Percentiles rank a stretch among this genome's conserved stretches.
Evolutionary conservation across 2,797 vertebrate genomes (phyloP).

Genomic region (Hypotaenidia philippensis): DNA sequence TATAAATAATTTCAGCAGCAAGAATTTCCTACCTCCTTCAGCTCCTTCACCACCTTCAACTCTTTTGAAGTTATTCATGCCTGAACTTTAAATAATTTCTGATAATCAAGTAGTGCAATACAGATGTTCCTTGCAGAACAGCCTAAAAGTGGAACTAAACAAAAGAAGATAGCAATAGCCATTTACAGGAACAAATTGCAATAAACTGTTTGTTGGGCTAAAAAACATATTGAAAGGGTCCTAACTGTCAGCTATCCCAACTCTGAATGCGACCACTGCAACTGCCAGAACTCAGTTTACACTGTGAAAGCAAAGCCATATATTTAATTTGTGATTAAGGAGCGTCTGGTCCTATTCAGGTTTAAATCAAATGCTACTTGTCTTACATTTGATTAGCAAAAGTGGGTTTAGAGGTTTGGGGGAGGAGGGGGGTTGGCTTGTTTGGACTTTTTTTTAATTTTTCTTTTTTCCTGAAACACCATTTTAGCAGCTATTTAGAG

Average conservation of each 20-base stretch:
- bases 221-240: neutral
- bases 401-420: neutral
- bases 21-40: slow-evolving; percentile 50
- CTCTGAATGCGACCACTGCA: neutral
- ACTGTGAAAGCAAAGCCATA: neutral
- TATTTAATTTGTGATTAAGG: neutral
- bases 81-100: slow-evolving; percentile 46
- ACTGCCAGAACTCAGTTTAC: slow-evolving; percentile 8
- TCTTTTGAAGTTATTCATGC: slow-evolving; percentile 44
- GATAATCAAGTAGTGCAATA: slow-evolving; percentile 62
- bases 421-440: no score
- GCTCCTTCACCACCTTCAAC: slow-evolving; percentile 54
- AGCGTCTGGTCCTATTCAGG: neutral
- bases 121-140: slow-evolving; percentile 37
- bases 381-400: slow-evolving; percentile 4
- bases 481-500: slow-evolving; percentile 48
- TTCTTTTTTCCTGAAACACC: neutral
- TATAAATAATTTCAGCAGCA: slow-evolving; percentile 57
- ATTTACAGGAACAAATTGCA: neutral
- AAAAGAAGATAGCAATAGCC: neutral
- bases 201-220: neutral
- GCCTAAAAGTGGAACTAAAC: slow-evolving; percentile 31
- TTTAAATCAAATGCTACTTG: slow-evolving; percentile 33
- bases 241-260: neutral
- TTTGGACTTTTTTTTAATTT: no score